Conservation (phyloP, 2,888 invertebrate genomes). For the Mantis religiosa region DNA sequence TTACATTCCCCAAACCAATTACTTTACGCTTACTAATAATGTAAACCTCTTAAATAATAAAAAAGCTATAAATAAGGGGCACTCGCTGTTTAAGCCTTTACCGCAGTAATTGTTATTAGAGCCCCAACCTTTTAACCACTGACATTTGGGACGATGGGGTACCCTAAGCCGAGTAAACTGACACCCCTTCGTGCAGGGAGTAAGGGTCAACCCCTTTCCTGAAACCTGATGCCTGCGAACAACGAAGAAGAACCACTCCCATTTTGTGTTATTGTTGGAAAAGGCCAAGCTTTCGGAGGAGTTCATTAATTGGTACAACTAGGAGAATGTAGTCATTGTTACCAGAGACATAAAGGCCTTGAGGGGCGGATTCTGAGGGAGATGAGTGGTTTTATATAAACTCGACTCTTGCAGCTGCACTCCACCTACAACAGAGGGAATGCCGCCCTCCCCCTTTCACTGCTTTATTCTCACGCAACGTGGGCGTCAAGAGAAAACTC, state of each 20-base stretch:
- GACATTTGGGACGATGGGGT: neutral
- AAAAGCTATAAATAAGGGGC: neutral
- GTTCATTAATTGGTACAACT: neutral
- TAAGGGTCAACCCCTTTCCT: neutral
- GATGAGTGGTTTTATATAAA: neutral
- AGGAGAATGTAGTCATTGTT: neutral
- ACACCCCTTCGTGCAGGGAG: neutral
- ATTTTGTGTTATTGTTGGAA: neutral
- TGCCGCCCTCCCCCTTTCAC: neutral
- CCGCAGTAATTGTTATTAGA: neutral
- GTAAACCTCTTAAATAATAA: neutral
- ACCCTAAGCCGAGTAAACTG: neutral
- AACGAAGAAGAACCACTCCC: neutral
- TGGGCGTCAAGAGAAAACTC: neutral
- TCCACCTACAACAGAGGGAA: neutral
- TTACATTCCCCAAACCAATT: no score
- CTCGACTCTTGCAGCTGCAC: neutral
- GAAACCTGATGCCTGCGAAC: neutral
- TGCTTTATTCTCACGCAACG: neutral
- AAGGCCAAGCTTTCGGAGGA: neutral
- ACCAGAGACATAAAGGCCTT: neutral
- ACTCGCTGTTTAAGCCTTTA: neutral
- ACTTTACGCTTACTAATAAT: neutral
- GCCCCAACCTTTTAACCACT: neutral
- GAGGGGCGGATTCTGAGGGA: neutral